A percentile compares a stretch with the other conserved stretches of the same genome.
These are phyloP conservation scores for Chrysopilus asiliformis DNA, from an alignment of 2,888 invertebrate species.

Conservation along the genomic window DNA sequence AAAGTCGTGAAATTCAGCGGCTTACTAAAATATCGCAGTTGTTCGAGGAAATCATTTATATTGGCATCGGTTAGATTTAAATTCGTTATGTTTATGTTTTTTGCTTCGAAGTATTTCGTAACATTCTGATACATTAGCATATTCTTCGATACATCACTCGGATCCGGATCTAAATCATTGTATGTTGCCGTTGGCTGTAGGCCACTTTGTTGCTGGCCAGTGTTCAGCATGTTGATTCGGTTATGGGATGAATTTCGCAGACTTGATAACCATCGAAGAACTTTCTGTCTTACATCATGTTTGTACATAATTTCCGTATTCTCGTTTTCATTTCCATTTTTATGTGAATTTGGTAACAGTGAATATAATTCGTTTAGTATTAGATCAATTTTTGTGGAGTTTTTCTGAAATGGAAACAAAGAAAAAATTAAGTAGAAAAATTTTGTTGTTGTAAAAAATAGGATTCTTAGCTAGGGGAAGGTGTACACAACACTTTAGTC, in stretches of 20 bases:
- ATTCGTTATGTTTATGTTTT: conserved; percentile 7
- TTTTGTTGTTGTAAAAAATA: too few relatives aligned
- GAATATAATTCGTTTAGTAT: too few relatives aligned
- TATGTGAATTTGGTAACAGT: too few relatives aligned
- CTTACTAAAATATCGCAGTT: conserved; percentile 5
- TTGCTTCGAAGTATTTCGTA: conserved; percentile 7
- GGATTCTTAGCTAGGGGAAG: too few relatives aligned
- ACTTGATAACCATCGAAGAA: conserved; percentile 6
- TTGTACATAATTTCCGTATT: conserved; percentile 5
- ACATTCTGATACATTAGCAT: conserved; percentile 4
- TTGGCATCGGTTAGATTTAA: conserved; percentile 10
- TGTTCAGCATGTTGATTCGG: not conserved
- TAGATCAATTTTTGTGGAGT: too few relatives aligned
- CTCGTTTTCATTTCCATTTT: too few relatives aligned
- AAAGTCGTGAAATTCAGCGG: conserved; percentile 1
- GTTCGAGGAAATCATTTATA: conserved; percentile 9
- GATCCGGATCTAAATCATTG: not conserved
- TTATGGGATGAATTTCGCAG: conserved; percentile 6
- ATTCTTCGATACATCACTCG: too few relatives aligned
- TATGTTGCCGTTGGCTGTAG: not conserved
- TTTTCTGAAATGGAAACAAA: too few relatives aligned
- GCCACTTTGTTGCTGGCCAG: not conserved
- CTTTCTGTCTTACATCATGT: conserved; percentile 6
- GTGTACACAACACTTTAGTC: too few relatives aligned
- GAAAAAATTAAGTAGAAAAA: too few relatives aligned